These are phyloP conservation scores for Scolopax mira DNA, from an alignment of 2,113 vertebrate species.

Conservation along the genomic window DNA sequence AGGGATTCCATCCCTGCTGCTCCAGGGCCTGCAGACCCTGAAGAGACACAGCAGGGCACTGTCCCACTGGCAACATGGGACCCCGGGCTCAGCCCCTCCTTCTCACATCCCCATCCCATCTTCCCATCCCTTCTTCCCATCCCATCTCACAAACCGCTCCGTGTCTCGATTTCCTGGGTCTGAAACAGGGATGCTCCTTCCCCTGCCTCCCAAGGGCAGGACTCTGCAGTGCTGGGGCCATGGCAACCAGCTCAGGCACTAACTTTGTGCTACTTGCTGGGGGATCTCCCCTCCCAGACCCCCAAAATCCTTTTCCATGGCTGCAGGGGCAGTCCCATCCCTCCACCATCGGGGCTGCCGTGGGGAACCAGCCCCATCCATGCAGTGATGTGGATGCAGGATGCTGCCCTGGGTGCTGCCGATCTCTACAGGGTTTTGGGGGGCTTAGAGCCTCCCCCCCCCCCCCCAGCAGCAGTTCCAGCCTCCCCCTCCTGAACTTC, in stretches of 20 bases:
- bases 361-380: rapidly evolving
- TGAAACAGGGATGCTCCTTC: neutral
- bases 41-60: neutral
- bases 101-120: too few species aligned
- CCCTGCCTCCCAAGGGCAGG: neutral
- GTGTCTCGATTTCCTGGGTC: rapidly evolving
- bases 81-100: neutral
- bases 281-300: neutral
- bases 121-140: too few species aligned
- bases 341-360: rapidly evolving
- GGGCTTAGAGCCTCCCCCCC: neutral
- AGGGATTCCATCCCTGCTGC: neutral
- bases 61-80: rapidly evolving
- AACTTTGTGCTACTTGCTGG: too few species aligned
- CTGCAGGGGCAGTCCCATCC: neutral
- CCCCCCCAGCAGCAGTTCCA: neutral
- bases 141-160: neutral
- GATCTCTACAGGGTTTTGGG: neutral
- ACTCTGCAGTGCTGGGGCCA: neutral
- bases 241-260: neutral
- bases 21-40: neutral
- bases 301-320: neutral
- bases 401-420: neutral
- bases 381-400: rapidly evolving
- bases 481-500: neutral